Percentiles rank a stretch among this genome's conserved stretches.
These are phyloP conservation scores for Lasioglossum calceatum DNA, from an alignment of 2,888 invertebrate genomes.

Conservation along the genomic window DNA sequence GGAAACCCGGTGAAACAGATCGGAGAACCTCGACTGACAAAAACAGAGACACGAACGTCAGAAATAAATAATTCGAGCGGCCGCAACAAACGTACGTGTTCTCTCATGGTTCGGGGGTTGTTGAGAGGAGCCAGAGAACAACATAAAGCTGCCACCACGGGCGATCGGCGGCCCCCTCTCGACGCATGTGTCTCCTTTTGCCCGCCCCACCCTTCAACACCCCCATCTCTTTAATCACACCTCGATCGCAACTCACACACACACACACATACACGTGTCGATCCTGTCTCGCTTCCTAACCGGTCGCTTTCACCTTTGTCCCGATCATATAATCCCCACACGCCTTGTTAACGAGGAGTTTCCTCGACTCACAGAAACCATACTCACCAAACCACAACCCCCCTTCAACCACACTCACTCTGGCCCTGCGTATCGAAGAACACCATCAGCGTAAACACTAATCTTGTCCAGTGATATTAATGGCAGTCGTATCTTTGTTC, in stretches of 20 bases:
- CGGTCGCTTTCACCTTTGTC: not conserved
- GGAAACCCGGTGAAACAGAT: slow-evolving; percentile 30
- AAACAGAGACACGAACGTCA: not conserved
- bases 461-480: slow-evolving; percentile 84
- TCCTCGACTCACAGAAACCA: not conserved
- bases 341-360: not conserved
- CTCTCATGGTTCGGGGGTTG: slow-evolving; percentile 45
- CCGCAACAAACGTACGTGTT: slow-evolving; percentile 29
- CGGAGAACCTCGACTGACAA: slow-evolving; percentile 32
- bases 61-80: slow-evolving; percentile 38
- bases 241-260: not conserved
- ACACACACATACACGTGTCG: not conserved
- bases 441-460: slow-evolving; percentile 82
- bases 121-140: slow-evolving; percentile 19
- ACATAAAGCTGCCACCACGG: slow-evolving; percentile 38
- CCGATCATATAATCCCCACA: not conserved
- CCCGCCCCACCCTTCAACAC: slow-evolving; percentile 10
- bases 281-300: slow-evolving; percentile 17
- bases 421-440: slow-evolving; percentile 78
- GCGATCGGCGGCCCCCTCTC: slow-evolving; percentile 49
- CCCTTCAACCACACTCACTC: slow-evolving; percentile 32
- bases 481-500: slow-evolving; percentile 85
- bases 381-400: not conserved
- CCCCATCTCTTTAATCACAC: not conserved
- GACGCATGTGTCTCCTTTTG: slow-evolving; percentile 50